phyloP scores from a whole-genome alignment of 92 coral and sea anemone genomes.

The Zoanthus solanderi region DNA sequence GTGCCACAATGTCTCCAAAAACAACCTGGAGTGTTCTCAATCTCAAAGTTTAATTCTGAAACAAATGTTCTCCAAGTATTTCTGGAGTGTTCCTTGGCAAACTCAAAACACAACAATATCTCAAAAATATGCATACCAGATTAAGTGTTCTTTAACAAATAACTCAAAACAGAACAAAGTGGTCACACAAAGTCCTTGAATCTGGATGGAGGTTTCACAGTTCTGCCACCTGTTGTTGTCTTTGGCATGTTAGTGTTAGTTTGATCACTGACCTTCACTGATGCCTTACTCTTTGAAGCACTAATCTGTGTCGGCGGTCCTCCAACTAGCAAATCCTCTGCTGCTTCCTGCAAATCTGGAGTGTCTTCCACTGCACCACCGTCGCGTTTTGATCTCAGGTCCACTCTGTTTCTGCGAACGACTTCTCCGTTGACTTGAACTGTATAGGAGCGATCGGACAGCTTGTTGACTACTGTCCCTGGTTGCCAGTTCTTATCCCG shows the following conservation, averaged over 20 bases:
- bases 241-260: too few relatives aligned
- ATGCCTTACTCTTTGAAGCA: neutral
- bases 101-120: neutral
- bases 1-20: conserved; percentile 6
- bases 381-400: neutral
- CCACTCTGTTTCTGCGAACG: conserved; percentile 16
- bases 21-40: neutral
- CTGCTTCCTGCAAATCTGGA: conserved; percentile 10
- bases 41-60: neutral
- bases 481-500: neutral
- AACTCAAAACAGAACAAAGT: neutral
- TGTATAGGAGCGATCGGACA: conserved; percentile 13
- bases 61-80: neutral
- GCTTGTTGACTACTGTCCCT: conserved; percentile 8
- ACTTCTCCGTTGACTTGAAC: conserved; percentile 1
- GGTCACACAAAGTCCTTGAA: conserved; percentile 1
- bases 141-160: neutral
- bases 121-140: neutral
- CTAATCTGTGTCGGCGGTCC: neutral
- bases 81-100: neutral
- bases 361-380: conserved; percentile 14
- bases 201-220: neutral
- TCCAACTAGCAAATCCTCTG: conserved; percentile 12
- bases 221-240: too few relatives aligned
- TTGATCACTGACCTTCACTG: too few relatives aligned